Evolutionary conservation across 1,140 invertebrate genomes (phyloP), one percentile per base, ranked within the genome.

Genomic region (Prorops nasuta): DNA sequence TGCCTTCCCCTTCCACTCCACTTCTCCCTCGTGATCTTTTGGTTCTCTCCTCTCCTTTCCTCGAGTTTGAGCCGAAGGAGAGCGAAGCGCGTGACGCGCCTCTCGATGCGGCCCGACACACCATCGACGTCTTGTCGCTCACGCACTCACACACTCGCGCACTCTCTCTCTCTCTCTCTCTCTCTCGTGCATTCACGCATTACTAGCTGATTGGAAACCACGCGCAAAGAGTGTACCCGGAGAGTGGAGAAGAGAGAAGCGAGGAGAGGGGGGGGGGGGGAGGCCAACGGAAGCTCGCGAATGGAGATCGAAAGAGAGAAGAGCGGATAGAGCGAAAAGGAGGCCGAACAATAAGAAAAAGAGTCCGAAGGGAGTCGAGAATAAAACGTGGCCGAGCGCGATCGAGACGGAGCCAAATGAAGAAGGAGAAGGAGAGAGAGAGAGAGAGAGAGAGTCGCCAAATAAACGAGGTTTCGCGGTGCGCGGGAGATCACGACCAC

Each of bases 381-480:
- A 10, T 4, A 28, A 28, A 10, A 28, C 4, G 24, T 6, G 24
- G 10, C 12, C 37, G 37, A 19, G 37, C 10, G 20, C 37, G 14
- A 43, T 19, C 12, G n/a, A 4, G 10, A 43, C 3, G 32, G 22
- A 32, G 24, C 14, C 1, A 18, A 10, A 4, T 4, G 10, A 10
- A 28, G 24, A 28, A 28, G 24, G 34, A 36, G 16, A 36, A 36
- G 14, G 34, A 14, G 34, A 36, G 16, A 36, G 14, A 36, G 16
- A 22, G 15, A 17, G 38, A 20, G 38, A 51, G 44, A 62, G 58
- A 51, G 47, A 58, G 42, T 52, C 48, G 41, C 55, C 53, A 50
- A 62, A 62, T 62, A 58, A 58, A 58, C 58, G 53, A 47, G n/a
- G 56, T 58, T 58, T 55, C 50, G 53, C 58, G 53, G 52, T n/a